A percentile compares a stretch with the other conserved stretches of the same genome.
phyloP scores from a whole-genome alignment of 2,113 vertebrate species.

The Tichodroma muraria region DNA sequence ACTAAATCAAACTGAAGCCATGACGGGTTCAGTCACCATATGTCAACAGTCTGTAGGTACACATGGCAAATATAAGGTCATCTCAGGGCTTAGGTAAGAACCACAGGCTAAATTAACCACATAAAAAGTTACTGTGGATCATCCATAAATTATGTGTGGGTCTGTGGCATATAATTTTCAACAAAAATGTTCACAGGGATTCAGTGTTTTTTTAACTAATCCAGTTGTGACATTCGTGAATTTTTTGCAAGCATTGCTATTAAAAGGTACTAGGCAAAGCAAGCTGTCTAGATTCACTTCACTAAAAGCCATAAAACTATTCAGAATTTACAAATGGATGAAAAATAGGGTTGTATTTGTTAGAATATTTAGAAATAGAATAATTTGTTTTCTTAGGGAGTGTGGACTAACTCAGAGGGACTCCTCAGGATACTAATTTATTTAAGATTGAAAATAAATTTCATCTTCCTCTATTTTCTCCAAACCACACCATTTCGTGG shows the following conservation, averaged over 20 bases:
- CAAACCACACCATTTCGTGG: neutral
- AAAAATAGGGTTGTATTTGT: neutral
- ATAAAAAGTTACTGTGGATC: constrained; percentile 17
- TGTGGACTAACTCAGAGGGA: neutral
- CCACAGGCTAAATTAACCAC: constrained; percentile 1
- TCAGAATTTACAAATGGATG: neutral
- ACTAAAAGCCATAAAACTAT: neutral
- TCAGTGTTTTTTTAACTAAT: neutral
- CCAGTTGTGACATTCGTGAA: neutral
- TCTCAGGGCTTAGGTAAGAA: neutral
- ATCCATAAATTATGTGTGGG: neutral
- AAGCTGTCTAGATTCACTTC: neutral
- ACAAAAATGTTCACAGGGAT: neutral
- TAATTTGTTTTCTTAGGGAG: neutral
- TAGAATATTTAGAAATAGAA: no score
- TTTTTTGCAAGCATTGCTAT: neutral
- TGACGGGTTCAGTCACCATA: neutral
- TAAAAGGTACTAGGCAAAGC: neutral
- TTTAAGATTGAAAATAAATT: neutral
- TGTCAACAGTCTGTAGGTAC: neutral
- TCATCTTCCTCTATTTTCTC: neutral
- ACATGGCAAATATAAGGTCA: neutral
- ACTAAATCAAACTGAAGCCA: constrained; percentile 11
- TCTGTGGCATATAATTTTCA: neutral
- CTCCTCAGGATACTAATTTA: neutral